phyloP scores from a whole-genome alignment of 2,113 vertebrate genomes.

The Labeo catla region DNA sequence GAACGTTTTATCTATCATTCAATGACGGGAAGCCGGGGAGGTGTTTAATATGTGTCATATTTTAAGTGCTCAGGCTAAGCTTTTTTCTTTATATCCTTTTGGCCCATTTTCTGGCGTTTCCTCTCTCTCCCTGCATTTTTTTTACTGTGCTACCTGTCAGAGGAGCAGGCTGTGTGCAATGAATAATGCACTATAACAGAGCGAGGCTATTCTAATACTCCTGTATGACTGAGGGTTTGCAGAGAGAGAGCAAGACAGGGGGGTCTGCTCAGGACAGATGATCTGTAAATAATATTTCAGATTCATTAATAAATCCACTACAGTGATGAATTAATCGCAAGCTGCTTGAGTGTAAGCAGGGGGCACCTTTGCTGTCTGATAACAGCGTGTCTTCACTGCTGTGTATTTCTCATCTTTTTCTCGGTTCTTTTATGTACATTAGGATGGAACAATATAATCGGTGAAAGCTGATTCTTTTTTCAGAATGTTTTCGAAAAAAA shows the following conservation, averaged over 20 bases:
- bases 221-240: slow-evolving; percentile 27
- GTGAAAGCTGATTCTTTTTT: neutral
- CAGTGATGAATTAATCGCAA: slow-evolving; percentile 50
- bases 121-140: neutral
- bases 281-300: slow-evolving; percentile 48
- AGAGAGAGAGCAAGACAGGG: neutral
- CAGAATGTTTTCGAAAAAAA: neutral
- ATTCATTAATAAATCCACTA: slow-evolving; percentile 56
- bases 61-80: neutral
- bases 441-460: neutral
- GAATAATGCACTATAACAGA: slow-evolving; percentile 47
- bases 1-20: neutral
- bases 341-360: slow-evolving; percentile 26
- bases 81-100: slow-evolving; percentile 11
- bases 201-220: slow-evolving; percentile 19
- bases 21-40: neutral
- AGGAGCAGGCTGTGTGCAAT: neutral
- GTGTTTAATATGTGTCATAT: slow-evolving; percentile 7
- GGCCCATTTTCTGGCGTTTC: neutral
- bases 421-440: neutral
- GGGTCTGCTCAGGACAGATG: neutral
- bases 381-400: slow-evolving; percentile 9
- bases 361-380: slow-evolving; percentile 1
- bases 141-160: slow-evolving; percentile 1
- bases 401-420: neutral